phyloP scores from a whole-genome alignment of 1,140 invertebrate species.

The Helicoverpa armigera region DNA sequence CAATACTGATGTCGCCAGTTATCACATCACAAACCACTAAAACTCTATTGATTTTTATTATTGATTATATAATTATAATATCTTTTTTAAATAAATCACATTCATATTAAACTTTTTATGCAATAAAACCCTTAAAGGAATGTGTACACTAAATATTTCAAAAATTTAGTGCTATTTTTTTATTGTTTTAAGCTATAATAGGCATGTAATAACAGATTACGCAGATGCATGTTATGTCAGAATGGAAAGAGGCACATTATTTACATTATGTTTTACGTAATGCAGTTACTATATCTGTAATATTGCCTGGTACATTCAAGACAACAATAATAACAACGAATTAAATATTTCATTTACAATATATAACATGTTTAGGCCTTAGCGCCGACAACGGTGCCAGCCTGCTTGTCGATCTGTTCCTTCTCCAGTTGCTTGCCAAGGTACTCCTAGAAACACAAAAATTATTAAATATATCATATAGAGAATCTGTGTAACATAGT shows the following conservation, averaged over 20 bases:
- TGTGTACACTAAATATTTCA: constrained; percentile 53
- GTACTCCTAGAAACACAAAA: no score
- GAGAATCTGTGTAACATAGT: no score
- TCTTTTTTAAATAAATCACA: constrained; percentile 23
- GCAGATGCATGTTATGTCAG: no score
- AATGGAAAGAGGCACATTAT: constrained; percentile 28
- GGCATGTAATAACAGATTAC: no score
- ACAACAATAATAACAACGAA: constrained; percentile 73
- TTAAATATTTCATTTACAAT: constrained; percentile 59
- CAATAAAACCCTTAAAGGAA: constrained; percentile 54
- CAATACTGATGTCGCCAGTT: no score
- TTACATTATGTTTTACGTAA: constrained; percentile 28
- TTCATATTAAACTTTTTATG: constrained; percentile 50
- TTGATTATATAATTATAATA: no score
- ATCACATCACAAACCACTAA: no score
- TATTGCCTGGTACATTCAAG: constrained; percentile 52
- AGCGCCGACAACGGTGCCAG: constrained; percentile 87
- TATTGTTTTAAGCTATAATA: no score
- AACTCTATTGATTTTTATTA: no score
- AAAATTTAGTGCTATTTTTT: constrained; percentile 7
- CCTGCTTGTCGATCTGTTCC: no score
- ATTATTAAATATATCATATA: no score
- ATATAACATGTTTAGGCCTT: constrained; percentile 87
- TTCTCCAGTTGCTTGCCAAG: no score
- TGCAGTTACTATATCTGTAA: constrained; percentile 20